Evolutionary conservation across 2,888 invertebrate genomes (phyloP).

Genomic region (Caenorhabditis becei): DNA sequence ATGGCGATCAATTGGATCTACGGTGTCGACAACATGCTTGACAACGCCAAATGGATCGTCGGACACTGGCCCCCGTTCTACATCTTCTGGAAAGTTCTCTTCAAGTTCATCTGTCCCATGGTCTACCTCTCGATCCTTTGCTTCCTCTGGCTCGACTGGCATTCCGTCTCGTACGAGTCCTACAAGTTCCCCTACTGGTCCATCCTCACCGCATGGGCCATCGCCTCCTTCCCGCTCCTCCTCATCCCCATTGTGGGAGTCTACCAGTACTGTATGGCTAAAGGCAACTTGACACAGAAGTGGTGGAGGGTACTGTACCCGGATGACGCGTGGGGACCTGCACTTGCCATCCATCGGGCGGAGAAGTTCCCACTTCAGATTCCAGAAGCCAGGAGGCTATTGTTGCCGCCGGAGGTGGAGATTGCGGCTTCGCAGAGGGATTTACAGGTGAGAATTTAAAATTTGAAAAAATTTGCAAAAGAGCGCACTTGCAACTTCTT

Average conservation of each 20-base stretch:
- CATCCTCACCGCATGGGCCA: conserved; percentile 85
- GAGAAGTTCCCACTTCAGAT: conserved; percentile 81
- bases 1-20: conserved; percentile 83
- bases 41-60: conserved; percentile 85
- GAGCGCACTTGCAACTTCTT: no score
- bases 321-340: conserved; percentile 82
- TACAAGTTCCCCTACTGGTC: conserved; percentile 86
- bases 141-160: conserved; percentile 87
- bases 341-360: conserved; percentile 81
- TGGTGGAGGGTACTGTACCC: conserved; percentile 79
- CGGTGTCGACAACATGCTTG: conserved; percentile 83
- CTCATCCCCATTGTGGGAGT: conserved; percentile 87
- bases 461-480: background rate
- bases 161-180: conserved; percentile 85
- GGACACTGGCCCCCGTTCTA: conserved; percentile 85
- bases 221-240: conserved; percentile 87
- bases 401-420: conserved; percentile 70
- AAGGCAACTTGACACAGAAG: conserved; percentile 79
- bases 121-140: conserved; percentile 87
- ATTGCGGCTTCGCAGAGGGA: conserved; percentile 41
- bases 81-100: conserved; percentile 87
- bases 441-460: conserved; percentile 16
- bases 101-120: conserved; percentile 87
- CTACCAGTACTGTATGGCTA: conserved; percentile 82
- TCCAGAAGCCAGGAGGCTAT: conserved; percentile 79